Percentiles rank a stretch among this genome's conserved stretches.
Conservation (phyloP, 2,113 vertebrate genomes). For the Tinamus guttatus region DNA sequence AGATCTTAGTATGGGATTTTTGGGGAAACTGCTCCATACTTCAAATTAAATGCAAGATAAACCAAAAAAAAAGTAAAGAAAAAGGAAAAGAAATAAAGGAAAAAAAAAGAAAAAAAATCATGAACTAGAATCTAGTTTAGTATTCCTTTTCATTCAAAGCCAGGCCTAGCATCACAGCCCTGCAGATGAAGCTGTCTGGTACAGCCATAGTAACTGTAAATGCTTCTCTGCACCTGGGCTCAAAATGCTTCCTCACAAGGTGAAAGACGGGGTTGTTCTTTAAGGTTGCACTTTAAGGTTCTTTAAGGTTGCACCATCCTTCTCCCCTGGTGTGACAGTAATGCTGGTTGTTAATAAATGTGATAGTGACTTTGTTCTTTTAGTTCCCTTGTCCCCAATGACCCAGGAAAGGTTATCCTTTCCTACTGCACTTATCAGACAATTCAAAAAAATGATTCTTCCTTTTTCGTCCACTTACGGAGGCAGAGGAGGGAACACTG, state of each 20-base stretch:
- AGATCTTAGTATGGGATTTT: conserved; percentile 3
- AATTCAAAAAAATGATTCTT: not conserved
- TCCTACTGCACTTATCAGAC: not conserved
- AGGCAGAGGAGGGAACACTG: not conserved
- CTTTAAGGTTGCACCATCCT: not conserved
- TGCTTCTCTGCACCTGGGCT: not conserved
- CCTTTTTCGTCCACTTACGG: not conserved
- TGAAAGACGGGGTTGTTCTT: not conserved
- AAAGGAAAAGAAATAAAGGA: not conserved
- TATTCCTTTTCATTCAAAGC: not conserved
- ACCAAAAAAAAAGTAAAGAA: conserved; percentile 22
- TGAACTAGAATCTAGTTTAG: not conserved
- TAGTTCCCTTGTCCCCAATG: not conserved
- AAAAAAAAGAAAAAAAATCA: not conserved
- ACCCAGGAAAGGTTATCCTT: not conserved
- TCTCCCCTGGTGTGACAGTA: not conserved
- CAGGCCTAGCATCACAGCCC: not conserved
- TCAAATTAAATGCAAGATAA: conserved; percentile 27
- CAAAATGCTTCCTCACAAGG: not conserved
- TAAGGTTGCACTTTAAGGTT: not conserved
- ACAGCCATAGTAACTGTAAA: not conserved
- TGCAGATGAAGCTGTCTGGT: not conserved
- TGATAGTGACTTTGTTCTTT: not conserved
- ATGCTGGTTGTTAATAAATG: not conserved
- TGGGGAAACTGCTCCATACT: not conserved